phyloP scores from a whole-genome alignment of 1,140 invertebrate species.

The Lithobius niger region DNA sequence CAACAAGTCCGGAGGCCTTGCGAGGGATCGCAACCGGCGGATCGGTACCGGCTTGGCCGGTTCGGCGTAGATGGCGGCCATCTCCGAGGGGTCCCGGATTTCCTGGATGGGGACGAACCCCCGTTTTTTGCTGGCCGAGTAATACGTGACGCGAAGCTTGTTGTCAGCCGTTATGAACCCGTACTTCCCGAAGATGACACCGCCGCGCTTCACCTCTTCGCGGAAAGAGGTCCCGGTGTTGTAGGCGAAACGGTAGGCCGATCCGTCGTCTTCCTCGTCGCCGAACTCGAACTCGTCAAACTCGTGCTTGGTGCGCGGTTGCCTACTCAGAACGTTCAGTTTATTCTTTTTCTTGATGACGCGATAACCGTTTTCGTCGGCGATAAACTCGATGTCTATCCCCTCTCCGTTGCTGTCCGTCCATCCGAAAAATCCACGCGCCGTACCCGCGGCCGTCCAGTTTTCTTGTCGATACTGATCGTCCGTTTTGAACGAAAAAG shows the following conservation, averaged over 20 bases:
- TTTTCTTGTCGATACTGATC: conserved; percentile 3
- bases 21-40: background rate
- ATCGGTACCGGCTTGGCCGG: background rate
- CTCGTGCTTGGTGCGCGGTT: background rate
- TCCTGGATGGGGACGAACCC: conserved; percentile 4
- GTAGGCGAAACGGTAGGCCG: background rate
- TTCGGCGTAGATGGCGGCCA: background rate
- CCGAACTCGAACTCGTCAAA: background rate
- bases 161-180: conserved; percentile 2
- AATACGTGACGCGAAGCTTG: background rate
- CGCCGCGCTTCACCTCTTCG: conserved; percentile 3
- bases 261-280: background rate
- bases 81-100: background rate
- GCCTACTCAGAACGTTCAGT: background rate
- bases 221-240: conserved; percentile 3
- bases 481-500: background rate
- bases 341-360: background rate
- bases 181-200: conserved; percentile 9
- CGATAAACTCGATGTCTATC: conserved; percentile 9
- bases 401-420: background rate
- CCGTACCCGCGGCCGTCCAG: conserved; percentile 6
- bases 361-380: conserved; percentile 5
- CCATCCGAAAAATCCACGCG: conserved; percentile 9
- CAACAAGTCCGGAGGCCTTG: background rate
- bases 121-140: conserved; percentile 1